Evolutionary conservation across 1,140 invertebrate genomes (phyloP), one percentile per base, ranked within the genome.

Genomic region (Hyles vespertilio): DNA sequence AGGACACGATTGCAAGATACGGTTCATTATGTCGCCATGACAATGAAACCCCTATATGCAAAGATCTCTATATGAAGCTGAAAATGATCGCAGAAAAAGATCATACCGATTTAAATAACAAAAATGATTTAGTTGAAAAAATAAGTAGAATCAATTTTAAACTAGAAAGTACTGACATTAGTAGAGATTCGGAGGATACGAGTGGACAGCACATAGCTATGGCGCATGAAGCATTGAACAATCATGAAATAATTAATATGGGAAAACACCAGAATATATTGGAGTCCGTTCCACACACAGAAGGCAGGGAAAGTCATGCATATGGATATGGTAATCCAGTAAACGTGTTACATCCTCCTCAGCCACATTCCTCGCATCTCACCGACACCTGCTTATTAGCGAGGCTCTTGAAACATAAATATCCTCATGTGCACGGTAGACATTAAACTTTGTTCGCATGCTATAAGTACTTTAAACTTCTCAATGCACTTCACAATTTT

Each of bases 1-100:
- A 63, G 65, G 77, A 81, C 61, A 70, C 86, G 2, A 69, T 88
- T 50, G 58, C 65, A 3, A 72, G 82, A 32, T 73, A 84, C 33
- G 67, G 84, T 32, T 48, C 68, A 33, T 22, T 73, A 48, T 88
- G 83, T 51, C 77, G 77, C 40, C 59, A 77, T 44, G 61, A 72
- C 32, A 68, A 67, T 43, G 65, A 77, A 51, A 65, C 65, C 58
- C 60, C 76, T 11, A 59, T 73, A 12, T 88, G 83, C 51, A 79
- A 77, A 69, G 65, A 79, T 36, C 58, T 85, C 22, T 62, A 85
- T 32, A 59, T 48, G n/a, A 76, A 77, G 61, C 51, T 88, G 45
- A 77, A 77, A 65, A 12, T 36, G 9, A 56, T 78, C 32, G 64
- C 69, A 46, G 63, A 71, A 47, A 62, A 72, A 10, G 58, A 49